Evolutionary conservation across 2,888 invertebrate species (phyloP).

Genomic region (Nymphalis urticae): DNA sequence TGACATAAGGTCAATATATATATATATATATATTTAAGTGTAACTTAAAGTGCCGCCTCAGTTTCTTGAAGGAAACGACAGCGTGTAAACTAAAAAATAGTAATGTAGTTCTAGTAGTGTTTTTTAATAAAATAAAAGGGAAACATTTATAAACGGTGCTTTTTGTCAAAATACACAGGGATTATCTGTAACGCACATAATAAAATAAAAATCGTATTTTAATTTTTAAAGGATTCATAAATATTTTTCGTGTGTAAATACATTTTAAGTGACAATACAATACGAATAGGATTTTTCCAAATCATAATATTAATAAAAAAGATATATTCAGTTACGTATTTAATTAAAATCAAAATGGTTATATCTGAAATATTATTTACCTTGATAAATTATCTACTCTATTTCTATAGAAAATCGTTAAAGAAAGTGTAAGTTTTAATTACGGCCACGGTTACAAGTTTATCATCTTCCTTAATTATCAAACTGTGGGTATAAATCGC

Average conservation of each 20-base stretch:
- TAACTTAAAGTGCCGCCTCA: too few species aligned
- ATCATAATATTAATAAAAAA: too few species aligned
- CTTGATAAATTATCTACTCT: too few species aligned
- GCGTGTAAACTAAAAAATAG: too few species aligned
- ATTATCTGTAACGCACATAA: neutral
- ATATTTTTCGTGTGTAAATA: neutral
- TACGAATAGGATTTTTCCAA: too few species aligned
- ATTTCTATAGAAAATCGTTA: neutral
- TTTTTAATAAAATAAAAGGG: neutral
- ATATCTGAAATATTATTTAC: too few species aligned
- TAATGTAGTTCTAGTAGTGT: too few species aligned
- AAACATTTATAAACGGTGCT: neutral
- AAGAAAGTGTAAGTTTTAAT: neutral
- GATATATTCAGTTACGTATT: too few species aligned
- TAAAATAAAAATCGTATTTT: neutral
- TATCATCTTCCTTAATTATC: conserved; percentile 1
- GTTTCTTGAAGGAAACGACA: too few species aligned
- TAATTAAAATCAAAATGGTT: too few species aligned
- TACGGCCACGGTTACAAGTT: neutral
- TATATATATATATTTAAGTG: too few species aligned
- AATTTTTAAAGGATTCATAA: neutral
- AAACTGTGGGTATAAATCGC: conserved; percentile 3
- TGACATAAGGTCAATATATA: too few species aligned
- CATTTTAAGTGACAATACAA: neutral
- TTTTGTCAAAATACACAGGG: neutral